A percentile compares a stretch with the other conserved stretches of the same genome.
These are phyloP conservation scores for Agrotis ipsilon DNA, from an alignment of 2,888 invertebrate genomes.

Conservation along the genomic window DNA sequence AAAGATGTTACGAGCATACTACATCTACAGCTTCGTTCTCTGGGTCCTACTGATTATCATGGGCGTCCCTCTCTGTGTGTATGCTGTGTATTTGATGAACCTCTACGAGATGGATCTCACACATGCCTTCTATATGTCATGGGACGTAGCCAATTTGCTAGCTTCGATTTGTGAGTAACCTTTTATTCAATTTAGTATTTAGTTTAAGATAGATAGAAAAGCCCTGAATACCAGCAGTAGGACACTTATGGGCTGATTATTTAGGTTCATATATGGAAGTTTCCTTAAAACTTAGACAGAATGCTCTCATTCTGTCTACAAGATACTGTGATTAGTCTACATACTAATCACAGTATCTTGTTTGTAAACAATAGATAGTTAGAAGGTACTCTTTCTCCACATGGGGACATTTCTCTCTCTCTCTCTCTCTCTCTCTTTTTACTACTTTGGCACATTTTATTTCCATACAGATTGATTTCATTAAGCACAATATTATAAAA, in stretches of 20 bases:
- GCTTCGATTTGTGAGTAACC: slow-evolving; percentile 8
- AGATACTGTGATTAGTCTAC: too few relatives aligned
- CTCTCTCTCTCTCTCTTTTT: too few relatives aligned
- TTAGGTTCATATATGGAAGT: too few relatives aligned
- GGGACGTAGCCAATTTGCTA: neutral
- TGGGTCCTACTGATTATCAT: slow-evolving; percentile 32
- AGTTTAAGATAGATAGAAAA: neutral
- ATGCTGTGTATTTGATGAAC: neutral
- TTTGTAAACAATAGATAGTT: too few relatives aligned
- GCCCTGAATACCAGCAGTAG: too few relatives aligned
- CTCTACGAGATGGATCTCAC: neutral
- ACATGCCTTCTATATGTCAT: fast-evolving
- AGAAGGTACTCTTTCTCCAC: too few relatives aligned
- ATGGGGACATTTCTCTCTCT: too few relatives aligned
- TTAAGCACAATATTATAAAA: neutral
- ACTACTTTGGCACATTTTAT: neutral
- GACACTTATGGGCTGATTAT: too few relatives aligned
- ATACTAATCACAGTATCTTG: neutral
- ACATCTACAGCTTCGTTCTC: slow-evolving; percentile 36
- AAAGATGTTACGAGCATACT: slow-evolving; percentile 26
- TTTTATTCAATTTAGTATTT: slow-evolving; percentile 2
- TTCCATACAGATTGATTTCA: neutral
- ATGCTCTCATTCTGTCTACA: too few relatives aligned
- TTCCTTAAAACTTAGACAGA: too few relatives aligned
- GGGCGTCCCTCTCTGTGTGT: neutral